Percentiles rank a stretch among this genome's conserved stretches.
Conservation (phyloP, 2,888 invertebrate species). For the Marasmarcha lunaedactyla region DNA sequence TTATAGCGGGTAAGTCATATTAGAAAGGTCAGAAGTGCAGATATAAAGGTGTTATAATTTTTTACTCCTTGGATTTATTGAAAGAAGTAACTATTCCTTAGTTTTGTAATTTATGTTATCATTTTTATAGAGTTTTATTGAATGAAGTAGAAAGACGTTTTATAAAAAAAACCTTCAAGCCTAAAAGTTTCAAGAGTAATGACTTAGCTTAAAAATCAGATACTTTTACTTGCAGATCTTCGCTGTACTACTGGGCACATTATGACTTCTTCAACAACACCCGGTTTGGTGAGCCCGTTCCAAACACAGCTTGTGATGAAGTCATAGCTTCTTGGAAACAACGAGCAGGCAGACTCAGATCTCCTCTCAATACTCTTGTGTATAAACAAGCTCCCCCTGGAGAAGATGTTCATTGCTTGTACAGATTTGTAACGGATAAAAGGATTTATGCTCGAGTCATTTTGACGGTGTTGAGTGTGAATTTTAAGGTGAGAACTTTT, state of each 20-base stretch:
- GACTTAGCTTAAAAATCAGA: neutral
- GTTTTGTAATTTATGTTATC: too few species aligned
- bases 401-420: slow-evolving; percentile 83
- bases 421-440: slow-evolving; percentile 86
- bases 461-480: slow-evolving; percentile 80
- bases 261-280: slow-evolving; percentile 95
- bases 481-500: slow-evolving; percentile 82
- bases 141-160: too few species aligned
- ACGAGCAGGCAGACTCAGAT: slow-evolving; percentile 79
- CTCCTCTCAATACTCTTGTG: slow-evolving; percentile 88
- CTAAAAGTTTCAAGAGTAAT: too few species aligned
- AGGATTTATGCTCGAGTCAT: slow-evolving; percentile 85
- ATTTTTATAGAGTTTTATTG: too few species aligned
- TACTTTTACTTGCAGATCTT: slow-evolving; percentile 72
- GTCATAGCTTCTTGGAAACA: slow-evolving; percentile 88
- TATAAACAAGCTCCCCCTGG: slow-evolving; percentile 82
- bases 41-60: too few species aligned
- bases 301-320: slow-evolving; percentile 87
- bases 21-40: too few species aligned
- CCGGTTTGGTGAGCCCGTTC: slow-evolving; percentile 84
- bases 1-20: slow-evolving; percentile 79
- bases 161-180: too few species aligned
- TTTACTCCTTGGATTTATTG: too few species aligned
- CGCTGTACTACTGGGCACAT: slow-evolving; percentile 93
- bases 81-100: too few species aligned